Percentiles rank a stretch among this genome's conserved stretches.
Conservation (phyloP, 1,140 invertebrate species). For the Theocolax elegans region DNA sequence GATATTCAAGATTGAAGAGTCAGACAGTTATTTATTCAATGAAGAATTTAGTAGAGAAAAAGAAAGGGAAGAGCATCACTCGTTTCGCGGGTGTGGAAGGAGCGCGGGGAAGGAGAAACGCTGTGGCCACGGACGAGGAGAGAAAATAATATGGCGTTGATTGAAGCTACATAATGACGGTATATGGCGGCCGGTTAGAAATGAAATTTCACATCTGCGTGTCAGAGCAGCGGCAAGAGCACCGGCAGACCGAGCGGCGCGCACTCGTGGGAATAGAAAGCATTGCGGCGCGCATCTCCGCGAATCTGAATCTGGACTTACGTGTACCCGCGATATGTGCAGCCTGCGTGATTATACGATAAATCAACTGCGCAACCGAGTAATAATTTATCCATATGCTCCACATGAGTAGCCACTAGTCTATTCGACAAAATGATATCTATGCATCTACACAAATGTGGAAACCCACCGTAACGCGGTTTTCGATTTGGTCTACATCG, state of each 20-base stretch:
- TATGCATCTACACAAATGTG: too few species aligned
- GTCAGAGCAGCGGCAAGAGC: slow-evolving; percentile 43
- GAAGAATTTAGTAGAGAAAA: too few species aligned
- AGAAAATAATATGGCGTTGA: slow-evolving; percentile 54
- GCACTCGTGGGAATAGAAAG: slow-evolving; percentile 61
- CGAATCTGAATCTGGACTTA: slow-evolving; percentile 34
- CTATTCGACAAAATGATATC: too few species aligned
- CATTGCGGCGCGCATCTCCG: slow-evolving; percentile 27
- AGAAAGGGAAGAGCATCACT: too few species aligned
- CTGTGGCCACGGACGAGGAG: slow-evolving; percentile 16
- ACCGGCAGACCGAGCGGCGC: slow-evolving; percentile 31
- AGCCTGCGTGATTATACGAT: neutral
- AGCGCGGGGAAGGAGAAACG: slow-evolving; percentile 19
- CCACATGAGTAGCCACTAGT: too few species aligned
- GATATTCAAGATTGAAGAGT: too few species aligned
- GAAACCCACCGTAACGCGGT: too few species aligned
- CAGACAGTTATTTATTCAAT: too few species aligned
- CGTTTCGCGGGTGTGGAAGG: too few species aligned
- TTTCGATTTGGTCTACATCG: too few species aligned
- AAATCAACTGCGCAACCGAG: too few species aligned
- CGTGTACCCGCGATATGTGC: slow-evolving; percentile 22
- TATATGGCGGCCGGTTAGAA: slow-evolving; percentile 50
- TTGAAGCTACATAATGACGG: slow-evolving; percentile 53
- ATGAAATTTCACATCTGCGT: slow-evolving; percentile 56
- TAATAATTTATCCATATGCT: too few species aligned